Evolutionary conservation across 2,888 invertebrate genomes (phyloP).

Genomic region (Phytoseiulus persimilis): DNA sequence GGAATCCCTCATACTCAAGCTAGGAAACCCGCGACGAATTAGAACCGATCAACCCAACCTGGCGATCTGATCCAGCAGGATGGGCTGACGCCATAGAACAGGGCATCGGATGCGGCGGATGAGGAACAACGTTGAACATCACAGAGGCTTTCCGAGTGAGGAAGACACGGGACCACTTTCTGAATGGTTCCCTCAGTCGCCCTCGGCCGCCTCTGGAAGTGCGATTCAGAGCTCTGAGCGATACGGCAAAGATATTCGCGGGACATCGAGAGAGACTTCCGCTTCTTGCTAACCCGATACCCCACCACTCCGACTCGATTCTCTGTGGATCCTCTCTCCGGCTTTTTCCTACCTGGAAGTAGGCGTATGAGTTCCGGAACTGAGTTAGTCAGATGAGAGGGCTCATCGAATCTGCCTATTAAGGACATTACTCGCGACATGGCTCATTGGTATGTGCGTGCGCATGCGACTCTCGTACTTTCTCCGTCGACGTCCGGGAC

Average conservation of each 20-base stretch:
- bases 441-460: not conserved
- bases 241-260: not conserved
- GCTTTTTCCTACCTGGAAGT: not conserved
- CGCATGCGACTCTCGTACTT: not conserved
- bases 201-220: no score
- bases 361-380: not conserved
- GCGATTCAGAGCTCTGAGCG: not conserved
- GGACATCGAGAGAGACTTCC: not conserved
- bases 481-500: not conserved
- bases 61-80: no score
- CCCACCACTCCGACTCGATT: not conserved
- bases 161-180: not conserved
- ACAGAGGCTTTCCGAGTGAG: not conserved
- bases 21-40: no score
- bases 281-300: not conserved
- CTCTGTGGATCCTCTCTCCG: not conserved
- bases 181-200: not conserved
- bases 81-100: no score
- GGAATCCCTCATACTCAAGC: no score
- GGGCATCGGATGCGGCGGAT: no score
- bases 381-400: conserved; percentile 5
- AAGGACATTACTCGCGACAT: not conserved
- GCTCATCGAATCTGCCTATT: not conserved
- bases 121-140: no score
- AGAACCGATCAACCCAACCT: no score